Evolutionary conservation across 2,797 vertebrate species (phyloP).

Genomic region (Nyctalus aviator): DNA sequence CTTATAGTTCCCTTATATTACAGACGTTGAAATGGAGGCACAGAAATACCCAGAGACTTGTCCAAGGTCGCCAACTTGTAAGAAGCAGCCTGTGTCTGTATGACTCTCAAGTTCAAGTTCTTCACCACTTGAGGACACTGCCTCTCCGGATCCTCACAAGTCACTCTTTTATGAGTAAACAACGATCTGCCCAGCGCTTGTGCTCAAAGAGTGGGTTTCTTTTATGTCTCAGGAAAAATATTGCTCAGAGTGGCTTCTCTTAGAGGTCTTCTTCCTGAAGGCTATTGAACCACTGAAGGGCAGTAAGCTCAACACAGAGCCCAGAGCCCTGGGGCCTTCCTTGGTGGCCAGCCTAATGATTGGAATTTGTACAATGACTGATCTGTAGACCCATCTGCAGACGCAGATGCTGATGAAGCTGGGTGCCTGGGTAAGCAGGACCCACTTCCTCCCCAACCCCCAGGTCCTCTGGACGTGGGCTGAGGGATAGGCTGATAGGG

Average conservation of each 20-base stretch:
- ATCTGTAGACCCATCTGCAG: not conserved
- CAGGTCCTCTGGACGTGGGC: not conserved
- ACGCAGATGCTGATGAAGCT: not conserved
- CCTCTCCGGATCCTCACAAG: not conserved
- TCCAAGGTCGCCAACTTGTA: not conserved
- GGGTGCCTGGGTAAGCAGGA: not conserved
- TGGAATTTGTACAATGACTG: not conserved
- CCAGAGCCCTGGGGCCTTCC: not conserved
- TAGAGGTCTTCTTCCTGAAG: constrained; percentile 27
- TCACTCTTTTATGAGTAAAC: not conserved
- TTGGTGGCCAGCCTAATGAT: not conserved
- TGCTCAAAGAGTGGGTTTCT: not conserved
- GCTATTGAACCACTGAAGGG: not conserved
- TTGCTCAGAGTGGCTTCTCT: not conserved
- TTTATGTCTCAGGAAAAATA: constrained; percentile 43
- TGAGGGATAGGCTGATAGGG: not conserved
- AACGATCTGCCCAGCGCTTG: not conserved
- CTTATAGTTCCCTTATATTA: not conserved
- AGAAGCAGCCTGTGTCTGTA: not conserved
- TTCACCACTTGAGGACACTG: not conserved
- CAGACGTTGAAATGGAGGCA: not conserved
- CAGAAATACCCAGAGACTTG: not conserved
- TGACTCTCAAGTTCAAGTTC: not conserved
- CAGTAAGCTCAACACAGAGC: not conserved
- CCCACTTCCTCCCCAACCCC: not conserved